Base-by-base conservation (phyloP, 1,140 invertebrate species). In the Batillaria attramentaria region DNA sequence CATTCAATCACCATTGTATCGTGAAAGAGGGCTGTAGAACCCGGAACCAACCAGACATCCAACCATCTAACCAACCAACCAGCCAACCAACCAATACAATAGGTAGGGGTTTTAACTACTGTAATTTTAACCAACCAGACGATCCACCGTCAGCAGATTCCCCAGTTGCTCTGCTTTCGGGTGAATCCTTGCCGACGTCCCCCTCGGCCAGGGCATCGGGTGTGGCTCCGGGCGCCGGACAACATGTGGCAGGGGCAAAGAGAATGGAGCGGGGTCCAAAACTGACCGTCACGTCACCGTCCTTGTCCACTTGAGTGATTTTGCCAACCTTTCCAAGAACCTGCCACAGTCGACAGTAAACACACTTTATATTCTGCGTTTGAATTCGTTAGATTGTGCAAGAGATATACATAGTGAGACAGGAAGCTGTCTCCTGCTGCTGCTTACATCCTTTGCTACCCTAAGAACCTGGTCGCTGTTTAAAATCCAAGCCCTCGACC, bases 181-280 rank as follows among this genome's bases (percentile, higher is more conserved):
- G n/a, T n/a, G n/a, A n/a, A n/a, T 5, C 73, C 18, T 33, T 24
- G 20, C 1, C n/a, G 5, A 2, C 31, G 8, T 60, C 50, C 3
- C 2, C 33, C 31, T 13, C 46, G 18, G 33, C 28, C 3, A 75
- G 3, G 4, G 24, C 62, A 39, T 75, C 73, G 6, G 37, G 35
- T 13, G 73, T 62, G 54, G 73, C 50, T 5, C 73, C 57, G 13
- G 73, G 73, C 2, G 73, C 46, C 28, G 50, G 50, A 18, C n/a
- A 16, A 39, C 73, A 75, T 8, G 28, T 41, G 35, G 73, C 73
- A n/a, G 73, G 57, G 37, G 72, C 50, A 54, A 57, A 75, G 20
- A 33, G 73, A 60, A 75, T 41, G n/a, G 35, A 39, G 33, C 73
- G 33, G 28, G 60, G 73, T 35, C 73, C 73, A 42, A 75, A 75